phyloP scores from a whole-genome alignment of 2,113 vertebrate genomes.

The Fulica atra region DNA sequence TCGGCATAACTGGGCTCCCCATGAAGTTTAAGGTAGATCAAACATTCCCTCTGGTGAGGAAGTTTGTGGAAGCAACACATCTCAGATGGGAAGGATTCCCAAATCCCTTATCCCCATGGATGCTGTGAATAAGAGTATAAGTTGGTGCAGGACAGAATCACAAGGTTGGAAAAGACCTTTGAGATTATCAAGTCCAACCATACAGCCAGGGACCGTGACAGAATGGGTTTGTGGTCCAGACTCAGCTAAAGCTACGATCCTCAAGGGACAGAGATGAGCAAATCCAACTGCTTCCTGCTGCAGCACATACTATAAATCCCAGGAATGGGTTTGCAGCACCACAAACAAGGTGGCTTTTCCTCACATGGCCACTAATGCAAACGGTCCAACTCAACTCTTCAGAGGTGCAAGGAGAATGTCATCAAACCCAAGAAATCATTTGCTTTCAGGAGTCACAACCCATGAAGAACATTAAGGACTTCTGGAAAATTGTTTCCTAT shows the following conservation, averaged over 20 bases:
- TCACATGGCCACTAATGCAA: background rate
- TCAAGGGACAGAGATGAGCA: background rate
- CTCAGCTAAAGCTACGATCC: background rate
- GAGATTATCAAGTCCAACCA: too few relatives aligned
- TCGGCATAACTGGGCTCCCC: background rate
- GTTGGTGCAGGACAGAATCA: background rate
- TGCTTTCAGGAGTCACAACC: background rate
- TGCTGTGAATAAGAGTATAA: background rate
- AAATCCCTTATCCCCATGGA: background rate
- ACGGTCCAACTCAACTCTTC: background rate
- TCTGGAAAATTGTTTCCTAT: background rate
- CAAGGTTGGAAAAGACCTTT: too few relatives aligned
- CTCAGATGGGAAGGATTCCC: background rate
- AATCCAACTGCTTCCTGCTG: background rate
- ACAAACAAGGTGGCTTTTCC: background rate
- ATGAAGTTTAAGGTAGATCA: rapidly evolving
- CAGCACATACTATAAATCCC: background rate
- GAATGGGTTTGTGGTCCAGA: background rate
- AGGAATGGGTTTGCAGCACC: background rate
- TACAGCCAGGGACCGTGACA: background rate
- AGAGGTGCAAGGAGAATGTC: background rate
- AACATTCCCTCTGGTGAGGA: background rate
- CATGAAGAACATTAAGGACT: background rate
- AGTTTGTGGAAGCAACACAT: rapidly evolving
- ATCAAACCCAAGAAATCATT: background rate